Conservation (phyloP, 2,797 vertebrate species). For the Sebastes steindachneri region DNA sequence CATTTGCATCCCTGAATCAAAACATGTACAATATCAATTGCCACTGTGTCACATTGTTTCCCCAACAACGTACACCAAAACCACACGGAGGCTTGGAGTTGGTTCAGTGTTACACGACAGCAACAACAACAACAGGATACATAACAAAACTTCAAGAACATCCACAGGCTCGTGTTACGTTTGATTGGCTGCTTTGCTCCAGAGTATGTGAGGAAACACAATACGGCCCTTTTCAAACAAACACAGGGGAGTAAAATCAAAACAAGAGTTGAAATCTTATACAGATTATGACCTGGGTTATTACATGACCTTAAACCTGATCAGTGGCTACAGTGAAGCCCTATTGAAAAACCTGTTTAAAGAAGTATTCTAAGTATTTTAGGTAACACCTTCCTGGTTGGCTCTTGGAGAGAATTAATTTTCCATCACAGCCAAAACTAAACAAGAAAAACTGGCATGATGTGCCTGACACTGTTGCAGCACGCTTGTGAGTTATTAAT, state of each 20-base stretch:
- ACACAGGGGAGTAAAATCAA: slow-evolving; percentile 1
- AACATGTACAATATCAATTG: no score
- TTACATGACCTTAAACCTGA: slow-evolving; percentile 28
- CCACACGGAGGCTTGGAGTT: neutral
- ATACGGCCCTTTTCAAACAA: slow-evolving; percentile 1
- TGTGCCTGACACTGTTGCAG: neutral
- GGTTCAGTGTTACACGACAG: neutral
- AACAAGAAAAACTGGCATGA: neutral
- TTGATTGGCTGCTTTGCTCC: slow-evolving; percentile 34
- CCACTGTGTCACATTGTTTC: no score
- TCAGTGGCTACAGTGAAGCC: slow-evolving; percentile 5
- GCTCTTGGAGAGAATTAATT: neutral
- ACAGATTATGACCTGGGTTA: slow-evolving; percentile 13
- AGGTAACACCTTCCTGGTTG: slow-evolving; percentile 20
- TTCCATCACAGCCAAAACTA: neutral
- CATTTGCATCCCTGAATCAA: neutral
- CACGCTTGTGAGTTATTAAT: neutral
- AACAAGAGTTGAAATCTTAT: slow-evolving; percentile 22
- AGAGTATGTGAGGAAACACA: slow-evolving; percentile 18
- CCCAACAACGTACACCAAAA: neutral
- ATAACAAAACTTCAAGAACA: slow-evolving; percentile 2
- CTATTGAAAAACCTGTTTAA: slow-evolving; percentile 34
- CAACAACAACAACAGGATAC: slow-evolving; percentile 14
- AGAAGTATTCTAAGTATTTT: slow-evolving; percentile 38
- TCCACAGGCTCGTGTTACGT: slow-evolving; percentile 38